Base-by-base conservation (phyloP, 2,113 vertebrate species). In the Rhadina sibilatrix region DNA sequence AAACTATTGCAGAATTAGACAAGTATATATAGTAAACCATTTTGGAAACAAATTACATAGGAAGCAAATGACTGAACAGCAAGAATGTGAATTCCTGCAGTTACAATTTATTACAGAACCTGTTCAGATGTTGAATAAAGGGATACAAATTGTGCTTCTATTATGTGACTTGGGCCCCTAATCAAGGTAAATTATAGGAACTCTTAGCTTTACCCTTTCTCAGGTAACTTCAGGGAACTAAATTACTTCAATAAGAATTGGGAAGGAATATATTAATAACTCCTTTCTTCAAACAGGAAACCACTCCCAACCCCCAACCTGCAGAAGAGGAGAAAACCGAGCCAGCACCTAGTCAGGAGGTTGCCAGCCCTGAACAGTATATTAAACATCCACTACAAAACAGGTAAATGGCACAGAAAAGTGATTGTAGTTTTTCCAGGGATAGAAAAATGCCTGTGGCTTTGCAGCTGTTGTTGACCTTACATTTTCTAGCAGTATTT, bases 351-450 rank as follows among this genome's bases (percentile, higher is more conserved):
- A 96, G 97, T 94, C 98, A 98, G 95, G 99, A 99, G 96, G 97
- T 99, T 96, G 97, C 98, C 87, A 99, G 94, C 96, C 98, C 99
- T 88, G 99, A 99, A 96, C 97, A 98, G 47, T 99, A 99, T 96
- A 98, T 99, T 96, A 99, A 99, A 94, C 99, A 99, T 92, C 99
- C 99, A 40, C 97, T 99, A 96, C 99, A 99, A 87, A 99, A 99
- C 98, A 99, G 98, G 99, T 99, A 97, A 98, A 90, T 46, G 63
- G 46, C 77, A n/a, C 10, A 56, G 49, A 85, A 82, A 27, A 0
- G 0, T 23, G 27, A 8, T 3, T n/a, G 10, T 46, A 49, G 15
- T 44, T 76, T 74, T 83, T 33, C 49, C 19, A 42, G 56, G 46
- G 20, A 30, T 12, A 28, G 44, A 71, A 68, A 31, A 57, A 49